Conservation (phyloP, 2,113 vertebrate genomes). For the Corydoras sp. region DNA sequence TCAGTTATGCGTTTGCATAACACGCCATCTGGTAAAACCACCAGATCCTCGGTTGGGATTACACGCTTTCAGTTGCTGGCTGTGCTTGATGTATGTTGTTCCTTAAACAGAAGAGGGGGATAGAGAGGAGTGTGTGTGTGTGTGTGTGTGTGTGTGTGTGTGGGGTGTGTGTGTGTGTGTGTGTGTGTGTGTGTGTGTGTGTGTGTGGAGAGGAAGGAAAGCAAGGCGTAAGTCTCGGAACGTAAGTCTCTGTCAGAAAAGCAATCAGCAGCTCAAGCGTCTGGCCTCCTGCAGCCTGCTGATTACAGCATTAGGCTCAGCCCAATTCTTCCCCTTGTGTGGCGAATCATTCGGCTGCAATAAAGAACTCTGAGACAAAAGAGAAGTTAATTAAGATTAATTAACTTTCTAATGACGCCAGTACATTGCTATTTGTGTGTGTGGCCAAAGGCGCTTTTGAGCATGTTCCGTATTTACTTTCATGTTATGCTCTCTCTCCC, state of each 20-base stretch:
- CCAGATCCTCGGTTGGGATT: constrained; percentile 34
- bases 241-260: constrained; percentile 48
- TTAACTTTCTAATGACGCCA: constrained; percentile 50
- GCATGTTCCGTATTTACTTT: constrained; percentile 37
- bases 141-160: neutral
- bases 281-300: constrained; percentile 49
- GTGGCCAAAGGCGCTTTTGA: constrained; percentile 46
- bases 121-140: constrained; percentile 10
- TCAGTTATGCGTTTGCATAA: constrained; percentile 15
- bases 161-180: neutral
- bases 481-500: constrained; percentile 16
- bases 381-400: constrained; percentile 57
- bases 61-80: constrained; percentile 43
- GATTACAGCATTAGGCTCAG: constrained; percentile 54
- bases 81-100: constrained; percentile 46
- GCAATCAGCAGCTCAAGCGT: constrained; percentile 50
- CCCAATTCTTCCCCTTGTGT: constrained; percentile 52
- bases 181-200: neutral
- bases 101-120: constrained; percentile 37
- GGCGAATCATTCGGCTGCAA: constrained; percentile 49
- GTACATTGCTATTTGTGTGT: constrained; percentile 39
- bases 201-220: neutral
- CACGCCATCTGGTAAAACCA: constrained; percentile 19
- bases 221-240: constrained; percentile 28
- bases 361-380: constrained; percentile 52